Evolutionary conservation across 2,113 vertebrate genomes (phyloP).

Genomic region (Dendropsophus ebraccatus): DNA sequence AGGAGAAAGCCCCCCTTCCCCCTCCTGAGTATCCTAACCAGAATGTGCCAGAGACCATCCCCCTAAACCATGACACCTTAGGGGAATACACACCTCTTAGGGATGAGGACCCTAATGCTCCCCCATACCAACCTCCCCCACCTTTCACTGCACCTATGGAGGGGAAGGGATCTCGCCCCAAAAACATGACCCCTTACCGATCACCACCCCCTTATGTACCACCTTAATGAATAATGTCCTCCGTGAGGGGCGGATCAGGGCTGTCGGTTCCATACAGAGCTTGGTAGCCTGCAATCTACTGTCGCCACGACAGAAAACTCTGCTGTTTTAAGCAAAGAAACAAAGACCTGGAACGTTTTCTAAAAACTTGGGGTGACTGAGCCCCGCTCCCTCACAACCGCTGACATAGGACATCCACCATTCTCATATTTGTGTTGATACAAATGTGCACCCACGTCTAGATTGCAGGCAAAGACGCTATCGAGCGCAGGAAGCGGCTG

Average conservation of each 20-base stretch:
- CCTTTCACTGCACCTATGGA: slow-evolving; percentile 94
- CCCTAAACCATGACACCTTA: slow-evolving; percentile 89
- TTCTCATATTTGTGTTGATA: slow-evolving; percentile 66
- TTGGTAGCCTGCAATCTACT: slow-evolving; percentile 70
- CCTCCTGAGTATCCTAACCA: slow-evolving; percentile 93
- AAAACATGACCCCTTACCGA: slow-evolving; percentile 97
- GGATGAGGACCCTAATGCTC: slow-evolving; percentile 93
- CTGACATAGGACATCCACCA: slow-evolving; percentile 73
- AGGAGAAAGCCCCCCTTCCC: slow-evolving; percentile 94
- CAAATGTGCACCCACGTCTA: slow-evolving; percentile 26
- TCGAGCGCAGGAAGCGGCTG: slow-evolving; percentile 65
- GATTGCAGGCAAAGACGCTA: slow-evolving; percentile 75
- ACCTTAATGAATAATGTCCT: slow-evolving; percentile 80
- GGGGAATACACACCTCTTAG: slow-evolving; percentile 90
- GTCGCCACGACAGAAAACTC: slow-evolving; percentile 61
- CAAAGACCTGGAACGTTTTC: slow-evolving; percentile 64
- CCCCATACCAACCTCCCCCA: slow-evolving; percentile 93
- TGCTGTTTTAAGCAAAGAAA: slow-evolving; percentile 62
- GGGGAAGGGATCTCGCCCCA: slow-evolving; percentile 94
- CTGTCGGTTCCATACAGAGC: slow-evolving; percentile 76
- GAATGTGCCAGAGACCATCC: slow-evolving; percentile 87
- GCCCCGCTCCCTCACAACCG: slow-evolving; percentile 67
- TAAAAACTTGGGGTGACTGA: slow-evolving; percentile 54
- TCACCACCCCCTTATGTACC: slow-evolving; percentile 96
- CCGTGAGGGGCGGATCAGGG: slow-evolving; percentile 73